phyloP scores from a whole-genome alignment of 2,888 invertebrate species.

The Drosophila atripex region DNA sequence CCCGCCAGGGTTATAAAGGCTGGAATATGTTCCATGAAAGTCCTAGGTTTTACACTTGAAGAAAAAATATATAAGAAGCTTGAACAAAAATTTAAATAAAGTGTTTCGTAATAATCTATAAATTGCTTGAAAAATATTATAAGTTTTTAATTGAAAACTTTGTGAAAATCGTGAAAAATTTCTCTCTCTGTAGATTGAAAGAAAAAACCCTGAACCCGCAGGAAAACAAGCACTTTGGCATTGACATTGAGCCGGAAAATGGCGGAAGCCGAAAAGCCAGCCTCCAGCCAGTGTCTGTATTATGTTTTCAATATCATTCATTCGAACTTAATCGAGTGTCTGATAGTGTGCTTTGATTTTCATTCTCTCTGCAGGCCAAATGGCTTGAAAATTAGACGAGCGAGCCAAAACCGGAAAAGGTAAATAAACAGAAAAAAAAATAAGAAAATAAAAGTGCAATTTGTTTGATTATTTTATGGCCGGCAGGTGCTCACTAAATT shows the following conservation, averaged over 20 bases:
- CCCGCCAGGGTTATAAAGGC: constrained; percentile 4
- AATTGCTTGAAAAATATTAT: no score
- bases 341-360: not conserved
- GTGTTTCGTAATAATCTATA: no score
- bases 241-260: constrained; percentile 6
- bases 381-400: not conserved
- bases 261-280: no score
- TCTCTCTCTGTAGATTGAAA: not conserved
- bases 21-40: not conserved
- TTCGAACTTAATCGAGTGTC: constrained; percentile 2
- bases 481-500: not conserved
- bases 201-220: not conserved
- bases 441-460: constrained; percentile 1
- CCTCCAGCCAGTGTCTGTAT: not conserved
- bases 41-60: not conserved
- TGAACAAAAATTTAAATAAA: not conserved
- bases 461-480: constrained; percentile 3
- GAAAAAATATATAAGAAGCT: not conserved
- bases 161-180: no score
- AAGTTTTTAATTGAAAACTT: no score
- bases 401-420: not conserved
- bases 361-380: not conserved
- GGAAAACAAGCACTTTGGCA: constrained; percentile 3
- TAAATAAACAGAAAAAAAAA: not conserved
- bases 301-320: constrained; percentile 10